A percentile compares a stretch with the other conserved stretches of the same genome.
Evolutionary conservation across 2,888 invertebrate genomes (phyloP).

Genomic region (Phortica magna): DNA sequence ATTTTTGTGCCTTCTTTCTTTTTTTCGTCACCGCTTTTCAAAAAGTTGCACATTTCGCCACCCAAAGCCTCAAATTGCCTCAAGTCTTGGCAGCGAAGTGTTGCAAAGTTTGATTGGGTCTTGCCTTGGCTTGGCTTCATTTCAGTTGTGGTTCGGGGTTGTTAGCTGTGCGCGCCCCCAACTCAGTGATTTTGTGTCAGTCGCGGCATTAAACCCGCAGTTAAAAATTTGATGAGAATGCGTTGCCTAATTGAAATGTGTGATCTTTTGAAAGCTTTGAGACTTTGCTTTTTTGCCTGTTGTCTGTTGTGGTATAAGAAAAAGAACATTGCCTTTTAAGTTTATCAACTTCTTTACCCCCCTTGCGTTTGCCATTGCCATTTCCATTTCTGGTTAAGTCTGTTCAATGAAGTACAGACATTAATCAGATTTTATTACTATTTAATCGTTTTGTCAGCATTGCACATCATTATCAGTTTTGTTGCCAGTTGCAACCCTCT

Average conservation of each 20-base stretch:
- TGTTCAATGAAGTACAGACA: too few relatives aligned
- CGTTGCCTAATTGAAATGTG: slow-evolving; percentile 70
- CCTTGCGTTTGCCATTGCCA: not conserved
- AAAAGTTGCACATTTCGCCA: slow-evolving; percentile 14
- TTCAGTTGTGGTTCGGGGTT: not conserved
- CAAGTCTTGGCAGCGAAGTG: slow-evolving; percentile 18
- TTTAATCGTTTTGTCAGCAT: not conserved
- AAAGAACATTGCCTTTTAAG: slow-evolving; percentile 6
- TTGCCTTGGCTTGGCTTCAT: not conserved
- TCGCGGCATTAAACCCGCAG: slow-evolving; percentile 61
- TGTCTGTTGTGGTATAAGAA: not conserved
- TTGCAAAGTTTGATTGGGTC: slow-evolving; percentile 21
- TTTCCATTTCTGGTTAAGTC: too few relatives aligned
- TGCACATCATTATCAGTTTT: not conserved
- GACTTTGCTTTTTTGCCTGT: slow-evolving; percentile 52
- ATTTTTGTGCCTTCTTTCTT: not conserved
- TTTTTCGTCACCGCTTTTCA: not conserved
- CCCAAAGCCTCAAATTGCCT: slow-evolving; percentile 17
- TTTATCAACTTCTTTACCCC: not conserved
- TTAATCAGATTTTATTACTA: not conserved
- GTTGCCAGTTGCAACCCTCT: not conserved
- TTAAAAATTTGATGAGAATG: slow-evolving; percentile 66
- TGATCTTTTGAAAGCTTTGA: slow-evolving; percentile 74
- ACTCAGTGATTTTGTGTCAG: not conserved
- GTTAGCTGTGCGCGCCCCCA: not conserved